Percentiles rank a stretch among this genome's conserved stretches.
Evolutionary conservation across 2,797 vertebrate genomes (phyloP).

Genomic region (Pangasius mekongensis): DNA sequence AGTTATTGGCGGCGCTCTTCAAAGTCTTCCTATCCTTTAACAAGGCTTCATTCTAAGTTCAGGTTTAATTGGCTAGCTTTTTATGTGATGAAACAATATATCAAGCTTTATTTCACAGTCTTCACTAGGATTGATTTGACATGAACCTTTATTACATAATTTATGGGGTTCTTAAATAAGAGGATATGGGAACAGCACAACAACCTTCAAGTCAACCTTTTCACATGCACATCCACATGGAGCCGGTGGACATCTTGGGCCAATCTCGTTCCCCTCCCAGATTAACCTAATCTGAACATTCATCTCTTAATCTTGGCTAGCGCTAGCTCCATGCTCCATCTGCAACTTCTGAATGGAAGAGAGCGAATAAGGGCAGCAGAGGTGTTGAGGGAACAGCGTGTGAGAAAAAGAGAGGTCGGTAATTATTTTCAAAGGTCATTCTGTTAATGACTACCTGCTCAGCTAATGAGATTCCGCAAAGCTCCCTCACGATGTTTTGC

Average conservation of each 20-base stretch:
- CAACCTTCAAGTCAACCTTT: constrained; percentile 28
- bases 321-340: constrained; percentile 62
- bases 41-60: constrained; percentile 19
- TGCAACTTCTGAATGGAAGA: constrained; percentile 76
- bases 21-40: constrained; percentile 9
- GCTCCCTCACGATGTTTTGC: constrained; percentile 79
- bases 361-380: constrained; percentile 66
- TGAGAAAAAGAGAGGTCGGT: constrained; percentile 80
- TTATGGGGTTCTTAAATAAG: neutral
- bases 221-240: constrained; percentile 68
- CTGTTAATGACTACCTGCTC: constrained; percentile 96
- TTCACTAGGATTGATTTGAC: neutral
- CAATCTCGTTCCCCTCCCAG: constrained; percentile 73
- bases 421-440: constrained; percentile 98
- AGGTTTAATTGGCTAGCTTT: constrained; percentile 1
- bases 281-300: constrained; percentile 76
- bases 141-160: neutral
- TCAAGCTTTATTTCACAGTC: constrained; percentile 18
- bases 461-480: constrained; percentile 97
- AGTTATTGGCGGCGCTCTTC: neutral
- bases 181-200: constrained; percentile 15
- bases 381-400: constrained; percentile 59
- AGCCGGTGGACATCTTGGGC: constrained; percentile 60
- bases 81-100: constrained; percentile 15
- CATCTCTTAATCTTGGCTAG: constrained; percentile 73